phyloP scores from a whole-genome alignment of 2,113 vertebrate species.

The Poeciliopsis occidentalis region DNA sequence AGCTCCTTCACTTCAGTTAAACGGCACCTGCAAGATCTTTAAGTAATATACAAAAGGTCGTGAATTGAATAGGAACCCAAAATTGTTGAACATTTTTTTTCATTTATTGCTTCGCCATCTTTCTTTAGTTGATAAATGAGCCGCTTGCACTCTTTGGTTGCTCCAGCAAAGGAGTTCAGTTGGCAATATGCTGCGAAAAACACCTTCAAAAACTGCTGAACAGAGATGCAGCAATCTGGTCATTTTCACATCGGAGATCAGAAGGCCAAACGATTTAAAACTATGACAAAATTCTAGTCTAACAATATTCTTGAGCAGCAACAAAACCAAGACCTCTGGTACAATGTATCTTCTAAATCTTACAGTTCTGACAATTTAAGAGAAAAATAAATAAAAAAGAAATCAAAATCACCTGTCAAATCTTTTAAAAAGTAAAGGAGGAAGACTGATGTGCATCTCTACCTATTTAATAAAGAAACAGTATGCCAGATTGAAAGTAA shows the following conservation, averaged over 20 bases:
- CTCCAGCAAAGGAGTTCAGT: neutral
- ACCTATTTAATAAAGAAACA: neutral
- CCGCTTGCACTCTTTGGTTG: neutral
- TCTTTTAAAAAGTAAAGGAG: too few species aligned
- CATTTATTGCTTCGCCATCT: too few species aligned
- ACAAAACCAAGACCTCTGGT: neutral
- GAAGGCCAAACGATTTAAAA: neutral
- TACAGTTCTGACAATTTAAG: neutral
- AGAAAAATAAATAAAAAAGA: neutral
- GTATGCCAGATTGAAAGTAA: neutral
- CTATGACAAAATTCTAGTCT: neutral
- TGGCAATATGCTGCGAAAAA: neutral
- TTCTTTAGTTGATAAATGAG: neutral
- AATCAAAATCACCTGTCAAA: neutral
- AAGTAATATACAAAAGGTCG: too few species aligned
- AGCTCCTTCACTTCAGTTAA: neutral
- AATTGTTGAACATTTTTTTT: too few species aligned
- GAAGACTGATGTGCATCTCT: too few species aligned
- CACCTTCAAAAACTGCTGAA: neutral
- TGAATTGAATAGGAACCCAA: too few species aligned
- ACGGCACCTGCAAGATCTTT: neutral
- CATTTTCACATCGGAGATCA: neutral
- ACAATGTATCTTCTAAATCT: neutral
- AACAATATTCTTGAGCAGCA: neutral
- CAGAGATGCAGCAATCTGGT: neutral